Evolutionary conservation across 2,888 invertebrate genomes (phyloP), one percentile per base, ranked within the genome.

Genomic region (Brachyptera risi): DNA sequence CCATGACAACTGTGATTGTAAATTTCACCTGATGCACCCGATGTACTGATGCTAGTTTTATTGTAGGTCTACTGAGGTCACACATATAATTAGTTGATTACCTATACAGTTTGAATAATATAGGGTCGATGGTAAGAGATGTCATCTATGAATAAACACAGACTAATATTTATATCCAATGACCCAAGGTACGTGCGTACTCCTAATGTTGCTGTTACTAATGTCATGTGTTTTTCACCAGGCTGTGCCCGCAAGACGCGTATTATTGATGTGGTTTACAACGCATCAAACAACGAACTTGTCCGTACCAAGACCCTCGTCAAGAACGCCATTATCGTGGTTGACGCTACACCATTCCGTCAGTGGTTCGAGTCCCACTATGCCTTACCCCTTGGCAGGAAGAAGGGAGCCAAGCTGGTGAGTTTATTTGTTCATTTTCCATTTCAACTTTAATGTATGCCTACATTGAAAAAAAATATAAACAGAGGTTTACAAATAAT

Each of bases 311-410:
- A 99, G 80, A 99, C 99, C 42, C 82, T 99, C 75, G 98, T 99
- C 69, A 99, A 99, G 81, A 97, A 97, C 74, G 92, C 94, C 65
- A 96, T 98, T 74, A 92, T 99, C 69, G 89, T 94, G 66, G 88
- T 99, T 71, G 99, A 99, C 77, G 97, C 96, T 50, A 94, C 96
- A 35, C 98, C 99, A 61, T 98, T 97, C 85, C 87, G 98, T 76
- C 96, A 97, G 76, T 99, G 97, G 98, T 99, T 97, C 74, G 99
- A 99, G 79, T 86, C 90, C 65, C 96, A 99, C 77, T 99, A 99
- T 76, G 88, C 94, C 68, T 77, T 91, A 71, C 96, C 98, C 51
- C 83, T 99, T 69, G 98, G 96, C 67, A 88, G 97, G 70, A 99
- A 97, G 85, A 96, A 97, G 85, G 93, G 92, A 67, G 90, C 92